These are phyloP conservation scores for Erebia aethiops DNA, from an alignment of 2,888 invertebrate species.

Conservation along the genomic window DNA sequence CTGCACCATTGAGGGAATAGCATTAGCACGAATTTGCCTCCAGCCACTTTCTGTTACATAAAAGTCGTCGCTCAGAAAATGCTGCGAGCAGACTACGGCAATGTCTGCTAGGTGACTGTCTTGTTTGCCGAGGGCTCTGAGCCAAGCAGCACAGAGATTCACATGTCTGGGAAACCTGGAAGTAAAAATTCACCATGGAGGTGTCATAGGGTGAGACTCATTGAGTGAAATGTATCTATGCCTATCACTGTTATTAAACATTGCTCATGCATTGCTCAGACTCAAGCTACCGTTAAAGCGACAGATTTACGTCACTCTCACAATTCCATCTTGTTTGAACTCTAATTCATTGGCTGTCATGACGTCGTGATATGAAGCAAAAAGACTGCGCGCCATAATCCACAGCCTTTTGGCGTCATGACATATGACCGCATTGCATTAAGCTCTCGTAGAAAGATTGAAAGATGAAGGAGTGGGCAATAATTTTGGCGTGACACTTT, in stretches of 20 bases:
- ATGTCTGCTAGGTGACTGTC: background rate
- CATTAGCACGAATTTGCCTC: background rate
- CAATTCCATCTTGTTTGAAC: too few relatives aligned
- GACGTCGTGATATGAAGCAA: too few relatives aligned
- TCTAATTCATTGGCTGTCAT: too few relatives aligned
- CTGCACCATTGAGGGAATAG: background rate
- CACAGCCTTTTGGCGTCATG: too few relatives aligned
- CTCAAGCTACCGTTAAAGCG: too few relatives aligned
- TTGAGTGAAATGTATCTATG: background rate
- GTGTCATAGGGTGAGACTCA: background rate
- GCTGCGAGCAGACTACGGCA: background rate
- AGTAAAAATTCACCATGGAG: background rate
- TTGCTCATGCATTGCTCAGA: too few relatives aligned
- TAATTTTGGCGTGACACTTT: too few relatives aligned
- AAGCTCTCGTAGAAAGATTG: too few relatives aligned
- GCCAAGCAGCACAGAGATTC: background rate
- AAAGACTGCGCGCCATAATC: too few relatives aligned
- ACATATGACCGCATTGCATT: too few relatives aligned
- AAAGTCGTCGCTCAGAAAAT: background rate
- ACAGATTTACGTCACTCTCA: too few relatives aligned
- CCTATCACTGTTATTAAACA: too few relatives aligned
- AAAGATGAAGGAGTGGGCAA: background rate
- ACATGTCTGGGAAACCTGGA: background rate
- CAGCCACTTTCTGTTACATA: background rate
- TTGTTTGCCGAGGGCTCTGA: background rate